Evolutionary conservation across 2,888 invertebrate species (phyloP).

Genomic region (Muscina levida): DNA sequence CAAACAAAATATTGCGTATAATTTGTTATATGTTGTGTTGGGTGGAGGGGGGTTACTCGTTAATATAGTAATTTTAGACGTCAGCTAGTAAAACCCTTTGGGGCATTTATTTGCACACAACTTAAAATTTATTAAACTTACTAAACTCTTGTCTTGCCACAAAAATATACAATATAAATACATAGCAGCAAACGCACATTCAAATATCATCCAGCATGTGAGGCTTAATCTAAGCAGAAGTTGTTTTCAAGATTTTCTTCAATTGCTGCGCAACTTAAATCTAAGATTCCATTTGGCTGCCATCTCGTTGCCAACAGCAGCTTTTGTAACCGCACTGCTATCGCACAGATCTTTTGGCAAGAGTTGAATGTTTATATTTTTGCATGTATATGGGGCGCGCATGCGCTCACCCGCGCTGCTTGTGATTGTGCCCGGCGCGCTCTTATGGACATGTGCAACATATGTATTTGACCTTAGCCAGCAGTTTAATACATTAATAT

Average conservation of each 20-base stretch:
- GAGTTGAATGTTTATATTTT: no score
- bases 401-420: not conserved
- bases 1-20: not conserved
- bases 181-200: no score
- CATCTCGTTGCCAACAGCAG: slow-evolving; percentile 41
- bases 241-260: no score
- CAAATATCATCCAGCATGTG: no score
- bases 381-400: not conserved
- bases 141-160: slow-evolving; percentile 17
- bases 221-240: no score
- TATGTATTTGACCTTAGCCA: not conserved
- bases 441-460: not conserved
- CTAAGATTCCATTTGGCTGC: slow-evolving; percentile 46
- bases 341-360: no score
- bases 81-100: slow-evolving; percentile 54
- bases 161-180: no score
- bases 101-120: slow-evolving; percentile 52
- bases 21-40: no score
- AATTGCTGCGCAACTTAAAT: no score
- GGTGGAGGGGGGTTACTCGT: no score
- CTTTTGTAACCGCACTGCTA: no score
- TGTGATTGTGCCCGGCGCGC: no score
- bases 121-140: slow-evolving; percentile 14
- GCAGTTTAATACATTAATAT: slow-evolving; percentile 3
- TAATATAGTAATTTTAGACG: slow-evolving; percentile 61